phyloP scores from a whole-genome alignment of 1,140 invertebrate genomes.

The Archivesica marissinica region DNA sequence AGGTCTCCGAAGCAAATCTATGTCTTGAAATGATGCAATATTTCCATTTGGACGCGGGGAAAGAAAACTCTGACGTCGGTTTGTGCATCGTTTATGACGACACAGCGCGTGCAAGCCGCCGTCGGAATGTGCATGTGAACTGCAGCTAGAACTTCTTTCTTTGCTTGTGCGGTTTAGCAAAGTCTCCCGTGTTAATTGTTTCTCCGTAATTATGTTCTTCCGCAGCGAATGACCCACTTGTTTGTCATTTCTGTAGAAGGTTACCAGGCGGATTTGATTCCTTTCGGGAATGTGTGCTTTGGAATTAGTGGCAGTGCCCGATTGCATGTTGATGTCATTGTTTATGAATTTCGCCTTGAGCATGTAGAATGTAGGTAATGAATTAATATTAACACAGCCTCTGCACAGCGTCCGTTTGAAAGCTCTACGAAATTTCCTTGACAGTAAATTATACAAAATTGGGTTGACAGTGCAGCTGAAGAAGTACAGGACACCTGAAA shows the following conservation, averaged over 20 bases:
- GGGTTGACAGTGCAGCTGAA: slow-evolving; percentile 88
- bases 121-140: slow-evolving; percentile 57
- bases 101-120: slow-evolving; percentile 40
- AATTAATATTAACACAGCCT: slow-evolving; percentile 40
- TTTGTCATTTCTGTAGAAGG: slow-evolving; percentile 49
- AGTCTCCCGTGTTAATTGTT: slow-evolving; percentile 34
- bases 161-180: slow-evolving; percentile 46
- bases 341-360: slow-evolving; percentile 53
- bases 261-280: slow-evolving; percentile 24
- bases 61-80: slow-evolving; percentile 21
- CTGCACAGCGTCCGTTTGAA: slow-evolving; percentile 82
- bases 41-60: slow-evolving; percentile 9
- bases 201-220: not conserved
- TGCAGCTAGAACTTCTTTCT: slow-evolving; percentile 26
- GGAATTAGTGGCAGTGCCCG: not conserved
- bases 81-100: slow-evolving; percentile 49
- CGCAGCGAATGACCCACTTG: not conserved
- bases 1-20: not conserved
- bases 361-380: slow-evolving; percentile 47
- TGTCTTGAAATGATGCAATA: slow-evolving; percentile 45
- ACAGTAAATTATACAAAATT: slow-evolving; percentile 87
- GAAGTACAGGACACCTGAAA: slow-evolving; percentile 84
- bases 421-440: slow-evolving; percentile 86
- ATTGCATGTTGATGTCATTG: not conserved
- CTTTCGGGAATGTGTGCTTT: not conserved